Evolutionary conservation across 64 coral and sea anemone species (phyloP).

Genomic region (Actinia equina): DNA sequence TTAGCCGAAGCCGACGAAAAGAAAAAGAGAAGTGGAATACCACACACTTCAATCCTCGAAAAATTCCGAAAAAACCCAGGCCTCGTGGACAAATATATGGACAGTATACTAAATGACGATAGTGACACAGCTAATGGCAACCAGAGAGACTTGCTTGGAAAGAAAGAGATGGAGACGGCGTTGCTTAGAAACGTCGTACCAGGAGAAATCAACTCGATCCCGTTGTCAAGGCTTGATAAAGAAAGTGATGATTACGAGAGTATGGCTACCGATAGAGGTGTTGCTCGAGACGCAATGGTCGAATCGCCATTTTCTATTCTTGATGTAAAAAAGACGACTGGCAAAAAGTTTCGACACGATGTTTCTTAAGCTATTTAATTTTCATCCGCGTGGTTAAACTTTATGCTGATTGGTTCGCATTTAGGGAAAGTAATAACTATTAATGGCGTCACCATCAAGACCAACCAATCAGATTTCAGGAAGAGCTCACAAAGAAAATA

Average conservation of each 20-base stretch:
- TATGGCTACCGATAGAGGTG: slow-evolving; percentile 50
- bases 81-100: slow-evolving; percentile 50
- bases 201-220: slow-evolving; percentile 49
- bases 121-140: slow-evolving; percentile 32
- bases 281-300: slow-evolving; percentile 46
- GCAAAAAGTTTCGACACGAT: slow-evolving; percentile 49
- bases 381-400: not conserved
- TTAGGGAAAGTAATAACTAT: not conserved
- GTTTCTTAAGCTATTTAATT: not conserved
- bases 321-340: slow-evolving; percentile 53
- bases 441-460: not conserved
- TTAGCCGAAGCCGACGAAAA: not conserved
- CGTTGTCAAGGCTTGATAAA: slow-evolving; percentile 56
- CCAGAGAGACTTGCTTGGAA: slow-evolving; percentile 49
- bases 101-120: slow-evolving; percentile 44
- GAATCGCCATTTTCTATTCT: slow-evolving; percentile 55
- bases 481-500: too few species aligned
- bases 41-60: slow-evolving; percentile 20
- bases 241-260: slow-evolving; percentile 57
- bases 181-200: slow-evolving; percentile 43
- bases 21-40: slow-evolving; percentile 41
- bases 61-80: slow-evolving; percentile 34
- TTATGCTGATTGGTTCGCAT: not conserved
- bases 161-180: slow-evolving; percentile 46
- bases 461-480: too few species aligned